Base-by-base conservation (phyloP, 2,113 vertebrate genomes). In the Ranitomeya variabilis region DNA sequence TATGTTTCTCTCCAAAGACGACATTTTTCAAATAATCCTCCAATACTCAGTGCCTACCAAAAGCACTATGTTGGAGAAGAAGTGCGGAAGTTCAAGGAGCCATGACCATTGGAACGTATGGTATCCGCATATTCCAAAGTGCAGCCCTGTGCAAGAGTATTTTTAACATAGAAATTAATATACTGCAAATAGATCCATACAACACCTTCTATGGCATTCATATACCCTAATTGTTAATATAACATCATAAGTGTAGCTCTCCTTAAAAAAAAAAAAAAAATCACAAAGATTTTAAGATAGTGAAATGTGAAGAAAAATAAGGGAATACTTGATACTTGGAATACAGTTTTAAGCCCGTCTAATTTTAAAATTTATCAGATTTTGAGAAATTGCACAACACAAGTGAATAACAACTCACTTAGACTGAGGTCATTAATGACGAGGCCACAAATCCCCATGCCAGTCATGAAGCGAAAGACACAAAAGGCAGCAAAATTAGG, bases 371-470 rank as follows among this genome's bases (percentile, higher is more conserved):
- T 69, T 69, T 14, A 18, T 26, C 3, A 26, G 14, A 6, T 3
- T 26, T 21, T 64, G 19, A 10, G n/a, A 12, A 23, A 69, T 26
- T 69, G 3, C 13, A 69, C 15, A 62, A 15, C 55, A 81, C 13
- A 81, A 6, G 37, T 85, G 14, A 73, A 76, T 60, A 45, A 0
- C 64, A 11, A 89, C 89, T 90, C 93, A 96, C 95, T 95, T 83
- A 96, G 92, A 6, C 95, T 94, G 59, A 94, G 88, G 13, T 91
- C 90, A 6, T 96, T 96, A 54, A 96, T 92, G 90, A 95, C 93
- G 83, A 96, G 4, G 54, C 96, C 95, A 0, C 95, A 95, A 23
- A 95, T 92, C 0, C 95, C 92, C 94, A 95, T 95, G 14, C 96
- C 96, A 3, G 91, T 92, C 21, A 96, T 90, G 89, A 96, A 96